phyloP scores from a whole-genome alignment of 1,140 invertebrate genomes.

The Acromyrmex charruanus region DNA sequence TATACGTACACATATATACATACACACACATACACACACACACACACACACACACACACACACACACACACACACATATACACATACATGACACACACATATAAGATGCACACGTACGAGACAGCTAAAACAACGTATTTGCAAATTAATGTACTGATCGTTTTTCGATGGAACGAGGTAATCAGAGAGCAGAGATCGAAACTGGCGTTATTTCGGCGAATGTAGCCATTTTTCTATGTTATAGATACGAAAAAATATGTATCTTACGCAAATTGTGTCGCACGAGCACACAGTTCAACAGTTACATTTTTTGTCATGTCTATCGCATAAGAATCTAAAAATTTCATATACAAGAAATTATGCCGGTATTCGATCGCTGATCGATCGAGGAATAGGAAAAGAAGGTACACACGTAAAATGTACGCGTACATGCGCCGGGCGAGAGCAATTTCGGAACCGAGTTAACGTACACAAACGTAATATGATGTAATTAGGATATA shows the following conservation, averaged over 20 bases:
- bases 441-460: slow-evolving; percentile 55
- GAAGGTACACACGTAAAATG: slow-evolving; percentile 37
- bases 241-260: background rate
- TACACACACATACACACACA: background rate
- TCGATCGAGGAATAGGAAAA: slow-evolving; percentile 18
- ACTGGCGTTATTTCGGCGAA: slow-evolving; percentile 2
- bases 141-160: slow-evolving; percentile 63
- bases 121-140: slow-evolving; percentile 27
- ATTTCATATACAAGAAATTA: background rate
- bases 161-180: slow-evolving; percentile 52
- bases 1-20: background rate
- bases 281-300: background rate
- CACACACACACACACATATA: background rate
- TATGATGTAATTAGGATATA: slow-evolving; percentile 69
- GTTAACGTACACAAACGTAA: slow-evolving; percentile 70
- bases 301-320: background rate
- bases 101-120: slow-evolving; percentile 14
- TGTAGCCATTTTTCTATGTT: background rate
- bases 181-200: slow-evolving; percentile 47
- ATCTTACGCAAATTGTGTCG: background rate
- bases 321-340: background rate
- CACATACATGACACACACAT: background rate
- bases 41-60: background rate
- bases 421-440: slow-evolving; percentile 37
- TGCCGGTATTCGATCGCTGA: slow-evolving; percentile 15